phyloP scores from a whole-genome alignment of 2,888 invertebrate species.

The Malthinus flaveolus region DNA sequence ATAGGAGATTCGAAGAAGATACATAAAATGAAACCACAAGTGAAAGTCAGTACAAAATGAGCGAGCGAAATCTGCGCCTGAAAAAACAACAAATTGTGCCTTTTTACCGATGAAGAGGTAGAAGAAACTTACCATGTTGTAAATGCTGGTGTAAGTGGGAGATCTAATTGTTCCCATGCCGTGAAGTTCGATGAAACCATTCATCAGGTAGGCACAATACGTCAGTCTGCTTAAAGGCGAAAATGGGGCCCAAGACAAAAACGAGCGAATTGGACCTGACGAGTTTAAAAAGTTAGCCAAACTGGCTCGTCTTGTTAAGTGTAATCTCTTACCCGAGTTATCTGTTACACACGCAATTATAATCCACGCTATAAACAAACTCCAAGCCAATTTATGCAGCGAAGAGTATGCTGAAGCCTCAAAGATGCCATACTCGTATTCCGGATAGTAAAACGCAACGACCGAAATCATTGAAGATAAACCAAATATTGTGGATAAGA shows the following conservation, averaged over 20 bases:
- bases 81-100: constrained; percentile 39
- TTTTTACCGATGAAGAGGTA: too few relatives aligned
- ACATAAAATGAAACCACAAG: constrained; percentile 65
- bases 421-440: constrained; percentile 60
- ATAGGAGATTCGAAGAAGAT: constrained; percentile 73
- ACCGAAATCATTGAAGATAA: constrained; percentile 64
- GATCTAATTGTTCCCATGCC: constrained; percentile 63
- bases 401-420: constrained; percentile 69
- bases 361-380: constrained; percentile 68
- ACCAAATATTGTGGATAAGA: constrained; percentile 52
- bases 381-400: constrained; percentile 70
- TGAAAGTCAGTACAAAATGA: constrained; percentile 65
- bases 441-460: constrained; percentile 65
- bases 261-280: constrained; percentile 59
- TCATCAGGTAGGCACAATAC: constrained; percentile 73
- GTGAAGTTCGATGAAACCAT: constrained; percentile 71
- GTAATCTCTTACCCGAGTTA: constrained; percentile 60
- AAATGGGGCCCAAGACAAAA: constrained; percentile 65
- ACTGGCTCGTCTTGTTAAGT: constrained; percentile 1
- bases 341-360: constrained; percentile 68
- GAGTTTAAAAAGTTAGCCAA: constrained; percentile 34
- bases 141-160: constrained; percentile 64
- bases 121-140: constrained; percentile 62
- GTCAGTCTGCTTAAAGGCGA: constrained; percentile 70
- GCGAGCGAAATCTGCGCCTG: constrained; percentile 62